phyloP scores from a whole-genome alignment of 2,797 vertebrate genomes.

The Acipenser transmontanus region DNA sequence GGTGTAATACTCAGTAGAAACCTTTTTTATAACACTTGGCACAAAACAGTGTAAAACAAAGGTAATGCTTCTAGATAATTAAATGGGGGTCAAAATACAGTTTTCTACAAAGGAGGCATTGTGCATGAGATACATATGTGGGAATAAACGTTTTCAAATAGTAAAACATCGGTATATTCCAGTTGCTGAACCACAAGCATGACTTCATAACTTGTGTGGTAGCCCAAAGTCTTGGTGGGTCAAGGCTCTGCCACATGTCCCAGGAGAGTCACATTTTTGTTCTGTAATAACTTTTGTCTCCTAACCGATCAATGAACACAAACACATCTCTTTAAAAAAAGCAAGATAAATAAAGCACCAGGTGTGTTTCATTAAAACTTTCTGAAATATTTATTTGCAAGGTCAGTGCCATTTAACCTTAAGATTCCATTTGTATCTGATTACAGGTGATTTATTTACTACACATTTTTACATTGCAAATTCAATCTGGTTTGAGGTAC shows the following conservation, averaged over 20 bases:
- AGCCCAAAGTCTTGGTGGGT: constrained; percentile 44
- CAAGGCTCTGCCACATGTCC: constrained; percentile 50
- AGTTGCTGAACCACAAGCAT: constrained; percentile 7
- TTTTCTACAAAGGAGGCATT: constrained; percentile 10
- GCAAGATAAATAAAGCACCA: no score
- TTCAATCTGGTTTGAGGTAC: no score
- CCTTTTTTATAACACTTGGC: neutral
- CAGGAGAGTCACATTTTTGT: no score
- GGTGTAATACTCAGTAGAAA: constrained; percentile 1
- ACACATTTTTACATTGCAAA: no score
- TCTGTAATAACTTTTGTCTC: no score
- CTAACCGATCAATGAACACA: no score
- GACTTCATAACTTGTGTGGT: constrained; percentile 19
- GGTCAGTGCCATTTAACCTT: no score
- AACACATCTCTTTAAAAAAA: no score
- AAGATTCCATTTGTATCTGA: no score
- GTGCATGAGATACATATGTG: constrained; percentile 5
- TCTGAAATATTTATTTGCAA: no score
- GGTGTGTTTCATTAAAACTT: no score
- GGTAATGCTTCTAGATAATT: constrained; percentile 6
- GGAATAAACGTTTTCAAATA: constrained; percentile 9
- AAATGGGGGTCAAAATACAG: constrained; percentile 7
- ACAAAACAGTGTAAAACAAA: neutral
- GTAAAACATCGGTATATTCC: constrained; percentile 11
- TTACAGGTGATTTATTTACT: no score